Conservation (phyloP, 2,797 vertebrate species). For the Enteromius paludinosus region DNA sequence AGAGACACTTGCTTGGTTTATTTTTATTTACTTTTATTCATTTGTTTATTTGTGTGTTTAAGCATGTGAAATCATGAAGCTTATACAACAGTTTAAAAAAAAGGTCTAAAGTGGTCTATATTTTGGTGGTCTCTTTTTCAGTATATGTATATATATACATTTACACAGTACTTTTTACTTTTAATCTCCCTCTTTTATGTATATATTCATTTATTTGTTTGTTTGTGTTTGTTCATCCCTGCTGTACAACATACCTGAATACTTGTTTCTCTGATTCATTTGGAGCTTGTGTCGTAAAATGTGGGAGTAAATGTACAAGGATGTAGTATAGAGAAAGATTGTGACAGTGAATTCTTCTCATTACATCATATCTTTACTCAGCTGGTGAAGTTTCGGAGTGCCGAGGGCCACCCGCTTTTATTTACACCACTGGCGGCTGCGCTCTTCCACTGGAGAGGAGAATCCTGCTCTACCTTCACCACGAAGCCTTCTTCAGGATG, state of each 20-base stretch:
- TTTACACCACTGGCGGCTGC: conserved; percentile 51
- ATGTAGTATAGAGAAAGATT: background rate
- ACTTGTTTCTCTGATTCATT: background rate
- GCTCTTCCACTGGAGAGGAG: conserved; percentile 40
- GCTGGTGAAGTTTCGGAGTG: conserved; percentile 47
- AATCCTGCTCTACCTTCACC: conserved; percentile 42
- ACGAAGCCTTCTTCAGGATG: conserved; percentile 35
- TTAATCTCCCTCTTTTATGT: background rate
- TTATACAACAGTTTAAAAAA: background rate
- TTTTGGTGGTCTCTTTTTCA: too few species aligned
- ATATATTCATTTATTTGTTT: background rate
- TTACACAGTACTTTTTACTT: too few species aligned
- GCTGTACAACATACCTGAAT: background rate
- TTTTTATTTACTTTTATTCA: background rate
- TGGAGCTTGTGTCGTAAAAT: background rate
- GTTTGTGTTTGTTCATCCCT: background rate
- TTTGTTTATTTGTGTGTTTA: background rate
- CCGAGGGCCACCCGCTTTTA: conserved; percentile 56
- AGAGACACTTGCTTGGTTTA: background rate
- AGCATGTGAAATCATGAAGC: background rate
- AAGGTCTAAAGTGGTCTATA: background rate
- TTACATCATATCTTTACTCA: conserved; percentile 61
- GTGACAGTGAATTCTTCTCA: conserved; percentile 19
- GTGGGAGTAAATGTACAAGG: background rate
- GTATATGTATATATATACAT: too few species aligned